Conservation (phyloP, 2,888 invertebrate genomes). For the Cantharis flavilabris region DNA sequence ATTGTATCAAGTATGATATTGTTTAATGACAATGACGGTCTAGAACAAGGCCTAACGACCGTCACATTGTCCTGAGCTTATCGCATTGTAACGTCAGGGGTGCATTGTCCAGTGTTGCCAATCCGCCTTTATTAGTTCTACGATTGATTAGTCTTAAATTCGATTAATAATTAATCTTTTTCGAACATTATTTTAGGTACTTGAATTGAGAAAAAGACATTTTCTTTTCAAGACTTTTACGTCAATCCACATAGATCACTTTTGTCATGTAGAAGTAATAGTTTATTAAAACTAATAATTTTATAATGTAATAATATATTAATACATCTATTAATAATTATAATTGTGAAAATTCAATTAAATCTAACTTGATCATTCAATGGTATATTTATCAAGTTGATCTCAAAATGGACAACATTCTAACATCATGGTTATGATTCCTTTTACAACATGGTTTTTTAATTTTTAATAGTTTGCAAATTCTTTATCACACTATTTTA, state of each 20-base stretch:
- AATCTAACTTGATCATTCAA: too few species aligned
- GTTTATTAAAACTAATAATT: neutral
- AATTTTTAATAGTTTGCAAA: too few species aligned
- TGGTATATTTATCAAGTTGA: too few species aligned
- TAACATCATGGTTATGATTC: neutral
- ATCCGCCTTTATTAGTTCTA: slow-evolving; percentile 46
- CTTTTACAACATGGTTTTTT: neutral
- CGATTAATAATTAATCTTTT: slow-evolving; percentile 49
- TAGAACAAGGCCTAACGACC: slow-evolving; percentile 51
- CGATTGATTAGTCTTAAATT: slow-evolving; percentile 47
- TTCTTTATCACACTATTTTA: too few species aligned
- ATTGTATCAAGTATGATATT: slow-evolving; percentile 56
- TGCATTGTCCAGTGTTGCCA: slow-evolving; percentile 40
- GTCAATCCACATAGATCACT: neutral
- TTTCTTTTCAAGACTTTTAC: neutral
- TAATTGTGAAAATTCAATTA: too few species aligned
- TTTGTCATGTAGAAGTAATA: neutral
- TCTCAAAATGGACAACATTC: too few species aligned
- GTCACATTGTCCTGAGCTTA: slow-evolving; percentile 43
- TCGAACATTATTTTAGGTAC: slow-evolving; percentile 9
- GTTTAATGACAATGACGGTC: slow-evolving; percentile 55
- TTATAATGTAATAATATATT: neutral
- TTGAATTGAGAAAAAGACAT: neutral
- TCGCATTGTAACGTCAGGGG: slow-evolving; percentile 44
- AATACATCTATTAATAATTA: too few species aligned